phyloP scores from a whole-genome alignment of 30 jellyfish, hydroid and myxozoan species.

The Sanderia malayensis region DNA sequence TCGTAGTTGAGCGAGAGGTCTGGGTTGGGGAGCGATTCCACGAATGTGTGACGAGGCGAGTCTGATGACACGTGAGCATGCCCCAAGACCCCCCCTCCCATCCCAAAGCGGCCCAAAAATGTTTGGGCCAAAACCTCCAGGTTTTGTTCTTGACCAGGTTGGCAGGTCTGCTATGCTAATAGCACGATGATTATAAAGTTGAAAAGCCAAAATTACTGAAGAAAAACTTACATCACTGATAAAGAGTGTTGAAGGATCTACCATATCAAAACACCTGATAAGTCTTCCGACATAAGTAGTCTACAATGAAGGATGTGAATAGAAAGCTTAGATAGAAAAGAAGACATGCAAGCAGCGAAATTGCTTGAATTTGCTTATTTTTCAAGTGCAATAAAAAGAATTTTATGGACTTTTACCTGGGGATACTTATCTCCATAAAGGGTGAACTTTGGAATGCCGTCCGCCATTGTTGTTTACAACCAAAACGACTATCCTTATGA shows the following conservation, averaged over 20 bases:
- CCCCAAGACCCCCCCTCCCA: too few relatives aligned
- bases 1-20: too few relatives aligned
- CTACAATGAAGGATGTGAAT: constrained; percentile 17
- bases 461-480: constrained; percentile 42
- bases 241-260: constrained; percentile 86
- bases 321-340: background rate
- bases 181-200: too few relatives aligned
- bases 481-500: background rate
- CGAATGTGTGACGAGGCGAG: too few relatives aligned
- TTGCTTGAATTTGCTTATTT: background rate
- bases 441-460: constrained; percentile 31
- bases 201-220: background rate
- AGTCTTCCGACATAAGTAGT: constrained; percentile 77
- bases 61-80: too few relatives aligned
- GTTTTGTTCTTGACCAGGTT: too few relatives aligned
- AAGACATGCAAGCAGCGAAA: too few relatives aligned
- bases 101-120: too few relatives aligned
- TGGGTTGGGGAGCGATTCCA: too few relatives aligned
- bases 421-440: constrained; percentile 24
- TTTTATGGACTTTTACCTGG: constrained; percentile 29
- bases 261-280: constrained; percentile 75
- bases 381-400: background rate
- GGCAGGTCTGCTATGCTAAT: too few relatives aligned
- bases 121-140: too few relatives aligned
- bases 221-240: constrained; percentile 58